Percentiles rank a stretch among this genome's conserved stretches.
phyloP scores from a whole-genome alignment of 2,113 vertebrate genomes.

The Ctenomys sociabilis region DNA sequence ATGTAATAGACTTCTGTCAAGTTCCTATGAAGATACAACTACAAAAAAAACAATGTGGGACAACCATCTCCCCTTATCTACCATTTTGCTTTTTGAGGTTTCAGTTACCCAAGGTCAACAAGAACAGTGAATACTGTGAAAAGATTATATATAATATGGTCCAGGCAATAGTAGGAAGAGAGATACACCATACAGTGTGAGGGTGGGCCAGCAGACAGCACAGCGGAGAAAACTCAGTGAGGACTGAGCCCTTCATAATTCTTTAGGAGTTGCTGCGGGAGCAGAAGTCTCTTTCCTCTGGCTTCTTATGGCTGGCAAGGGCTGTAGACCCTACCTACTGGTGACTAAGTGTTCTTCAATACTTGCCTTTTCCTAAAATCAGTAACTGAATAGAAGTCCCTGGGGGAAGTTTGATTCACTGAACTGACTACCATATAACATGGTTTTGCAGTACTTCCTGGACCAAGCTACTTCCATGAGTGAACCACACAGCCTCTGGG shows the following conservation, averaged over 20 bases:
- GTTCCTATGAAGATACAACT: not conserved
- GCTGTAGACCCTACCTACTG: not conserved
- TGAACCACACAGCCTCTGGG: not conserved
- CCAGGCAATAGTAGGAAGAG: not conserved
- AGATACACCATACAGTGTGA: not conserved
- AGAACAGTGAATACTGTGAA: not conserved
- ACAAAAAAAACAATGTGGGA: too few species aligned
- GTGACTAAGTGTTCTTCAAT: not conserved
- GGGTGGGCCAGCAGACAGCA: not conserved
- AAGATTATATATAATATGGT: not conserved
- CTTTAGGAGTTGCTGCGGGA: not conserved
- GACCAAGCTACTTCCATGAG: not conserved
- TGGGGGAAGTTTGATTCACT: not conserved
- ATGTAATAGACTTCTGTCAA: not conserved
- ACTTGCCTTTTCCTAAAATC: not conserved
- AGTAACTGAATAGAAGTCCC: not conserved
- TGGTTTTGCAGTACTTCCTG: not conserved
- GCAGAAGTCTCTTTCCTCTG: not conserved
- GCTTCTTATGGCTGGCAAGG: not conserved
- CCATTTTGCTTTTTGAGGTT: not conserved
- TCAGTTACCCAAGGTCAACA: not conserved
- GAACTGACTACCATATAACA: not conserved
- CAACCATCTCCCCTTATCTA: not conserved
- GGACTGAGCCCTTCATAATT: not conserved
- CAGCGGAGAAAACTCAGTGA: not conserved